These are phyloP conservation scores for Neopelma chrysocephalum DNA, from an alignment of 2,797 vertebrate genomes.

Conservation along the genomic window DNA sequence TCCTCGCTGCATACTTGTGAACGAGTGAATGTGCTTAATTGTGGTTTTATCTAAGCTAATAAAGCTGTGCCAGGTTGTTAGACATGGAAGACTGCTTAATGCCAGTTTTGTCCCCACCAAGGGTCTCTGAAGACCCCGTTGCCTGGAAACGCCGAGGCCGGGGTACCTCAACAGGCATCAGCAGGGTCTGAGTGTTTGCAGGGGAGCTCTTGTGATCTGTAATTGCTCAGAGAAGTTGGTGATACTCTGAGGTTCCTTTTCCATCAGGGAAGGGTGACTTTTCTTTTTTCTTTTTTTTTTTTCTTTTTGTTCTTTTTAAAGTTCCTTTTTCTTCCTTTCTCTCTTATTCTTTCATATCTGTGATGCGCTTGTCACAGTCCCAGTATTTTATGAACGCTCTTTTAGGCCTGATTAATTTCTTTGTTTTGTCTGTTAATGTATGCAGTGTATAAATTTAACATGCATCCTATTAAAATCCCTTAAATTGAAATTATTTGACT, in stretches of 20 bases:
- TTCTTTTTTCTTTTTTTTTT: not conserved
- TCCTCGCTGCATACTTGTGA: constrained; percentile 26
- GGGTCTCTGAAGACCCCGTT: constrained; percentile 56
- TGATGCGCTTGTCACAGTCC: not conserved
- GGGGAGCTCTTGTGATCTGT: not conserved
- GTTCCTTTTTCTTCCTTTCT: not conserved
- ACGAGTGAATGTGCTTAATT: constrained; percentile 51
- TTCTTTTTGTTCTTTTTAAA: not conserved
- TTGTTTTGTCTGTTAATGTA: constrained; percentile 49
- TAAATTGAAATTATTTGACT: constrained; percentile 42
- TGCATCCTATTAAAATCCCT: constrained; percentile 7
- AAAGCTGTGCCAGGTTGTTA: constrained; percentile 67
- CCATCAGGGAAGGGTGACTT: not conserved
- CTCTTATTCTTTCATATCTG: not conserved
- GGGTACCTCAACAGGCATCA: not conserved
- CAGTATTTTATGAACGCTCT: not conserved
- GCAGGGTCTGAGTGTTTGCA: not conserved
- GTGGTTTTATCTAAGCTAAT: constrained; percentile 48
- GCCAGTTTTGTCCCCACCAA: constrained; percentile 52
- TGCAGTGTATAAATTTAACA: constrained; percentile 34
- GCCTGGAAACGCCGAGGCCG: constrained; percentile 47
- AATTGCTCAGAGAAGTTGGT: constrained; percentile 35
- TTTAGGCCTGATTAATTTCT: constrained; percentile 33
- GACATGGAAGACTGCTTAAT: constrained; percentile 69
- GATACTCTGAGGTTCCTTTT: not conserved